Evolutionary conservation across 2,113 vertebrate genomes (phyloP), one percentile per base, ranked within the genome.

Genomic region (Burhinus oedicnemus): DNA sequence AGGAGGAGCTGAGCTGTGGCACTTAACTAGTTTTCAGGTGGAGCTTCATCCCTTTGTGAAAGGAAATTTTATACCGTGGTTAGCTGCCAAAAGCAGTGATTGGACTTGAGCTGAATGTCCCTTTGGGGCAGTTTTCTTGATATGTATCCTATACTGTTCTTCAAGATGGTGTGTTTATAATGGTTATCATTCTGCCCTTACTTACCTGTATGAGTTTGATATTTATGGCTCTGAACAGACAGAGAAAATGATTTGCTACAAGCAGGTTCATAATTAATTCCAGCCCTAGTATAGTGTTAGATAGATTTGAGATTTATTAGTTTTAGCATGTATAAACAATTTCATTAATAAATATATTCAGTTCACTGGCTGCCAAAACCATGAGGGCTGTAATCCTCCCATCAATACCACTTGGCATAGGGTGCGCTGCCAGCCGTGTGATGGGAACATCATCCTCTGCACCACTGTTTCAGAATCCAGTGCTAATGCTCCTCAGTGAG

Each of bases 241-340:
- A 52, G 54, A 69, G 34, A 86, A 88, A 51, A 49, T 60, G 12
- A 77, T 89, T 87, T 91, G 22, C 54, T 90, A 70, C 36, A 70
- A 91, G 27, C 66, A 57, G 47, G 72, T 89, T 95, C 76, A 40
- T 90, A 93, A 93, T 89, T 92, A 91, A 75, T 87, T 96, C 69
- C 93, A 92, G 42, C 14, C 44, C 11, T 79, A 51, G 2, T 38
- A 17, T 22, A 47, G 32, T 22, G 6, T 81, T 89, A 64, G 13
- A 42, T 38, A 34, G 82, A 75, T 44, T 89, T 74, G 44, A 30
- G 20, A 30, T 86, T 90, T 93, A 38, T 93, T 92, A 49, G 78
- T 91, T 88, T 77, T 69, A 87, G 49, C 30, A 60, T 29, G 22
- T 72, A 74, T 92, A 83, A 95, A 72, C 27, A 71, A 45, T 68